These are phyloP conservation scores for Aromia moschata DNA, from an alignment of 2,888 invertebrate genomes.

Conservation along the genomic window DNA sequence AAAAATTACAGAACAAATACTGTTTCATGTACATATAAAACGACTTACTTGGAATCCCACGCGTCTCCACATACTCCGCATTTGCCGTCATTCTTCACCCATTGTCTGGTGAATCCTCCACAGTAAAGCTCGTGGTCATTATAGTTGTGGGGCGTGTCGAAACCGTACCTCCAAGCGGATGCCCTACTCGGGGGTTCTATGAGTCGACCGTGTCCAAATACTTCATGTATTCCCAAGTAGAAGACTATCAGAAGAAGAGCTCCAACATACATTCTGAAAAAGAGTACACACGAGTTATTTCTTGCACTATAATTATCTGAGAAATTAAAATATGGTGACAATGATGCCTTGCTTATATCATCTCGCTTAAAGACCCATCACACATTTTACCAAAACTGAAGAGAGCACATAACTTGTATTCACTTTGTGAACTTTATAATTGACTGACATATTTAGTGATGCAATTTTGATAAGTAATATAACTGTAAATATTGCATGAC, in stretches of 20 bases:
- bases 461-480: no score
- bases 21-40: neutral
- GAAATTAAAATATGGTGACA: no score
- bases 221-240: constrained; percentile 43
- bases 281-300: no score
- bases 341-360: no score
- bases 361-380: no score
- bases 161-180: constrained; percentile 89
- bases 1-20: no score
- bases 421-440: no score
- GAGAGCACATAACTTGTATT: no score
- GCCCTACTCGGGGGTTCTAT: constrained; percentile 89
- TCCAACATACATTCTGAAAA: constrained; percentile 32
- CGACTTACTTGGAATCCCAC: constrained; percentile 71
- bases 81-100: constrained; percentile 82
- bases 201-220: constrained; percentile 75
- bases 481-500: no score
- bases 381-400: no score
- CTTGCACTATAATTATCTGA: no score
- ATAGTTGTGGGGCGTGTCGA: constrained; percentile 87
- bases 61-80: constrained; percentile 90
- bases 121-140: constrained; percentile 90
- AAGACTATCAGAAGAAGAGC: constrained; percentile 19
- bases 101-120: constrained; percentile 86
- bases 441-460: no score